Conservation (phyloP, 2,888 invertebrate genomes). For the Criorhina ranunculi region DNA sequence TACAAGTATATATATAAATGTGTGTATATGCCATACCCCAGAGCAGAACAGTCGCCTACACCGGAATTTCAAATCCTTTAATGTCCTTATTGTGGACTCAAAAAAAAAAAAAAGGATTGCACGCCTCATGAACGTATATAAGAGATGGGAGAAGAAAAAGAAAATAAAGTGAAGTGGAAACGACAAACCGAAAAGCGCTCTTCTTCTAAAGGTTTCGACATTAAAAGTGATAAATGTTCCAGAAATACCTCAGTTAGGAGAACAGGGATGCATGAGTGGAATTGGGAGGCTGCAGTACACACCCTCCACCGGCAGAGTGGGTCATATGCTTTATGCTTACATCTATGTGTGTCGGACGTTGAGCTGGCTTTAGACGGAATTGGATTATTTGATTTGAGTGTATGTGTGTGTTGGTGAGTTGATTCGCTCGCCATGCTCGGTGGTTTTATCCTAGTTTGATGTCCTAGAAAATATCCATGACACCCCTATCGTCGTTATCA, state of each 20-base stretch:
- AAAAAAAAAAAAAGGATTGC: constrained; percentile 47
- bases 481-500: constrained; percentile 49
- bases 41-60: constrained; percentile 51
- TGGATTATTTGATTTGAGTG: constrained; percentile 73
- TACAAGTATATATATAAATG: not conserved
- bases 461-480: constrained; percentile 49
- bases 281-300: constrained; percentile 17
- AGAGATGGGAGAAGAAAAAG: constrained; percentile 2
- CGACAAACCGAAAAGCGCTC: constrained; percentile 54
- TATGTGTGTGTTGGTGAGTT: constrained; percentile 27
- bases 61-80: constrained; percentile 67
- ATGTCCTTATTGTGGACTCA: constrained; percentile 61
- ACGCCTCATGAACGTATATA: constrained; percentile 52
- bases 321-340: constrained; percentile 42
- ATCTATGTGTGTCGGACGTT: constrained; percentile 29
- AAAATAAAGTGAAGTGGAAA: constrained; percentile 58
- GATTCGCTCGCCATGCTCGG: constrained; percentile 38
- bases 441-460: constrained; percentile 51
- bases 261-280: not conserved
- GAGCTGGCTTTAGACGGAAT: constrained; percentile 62
- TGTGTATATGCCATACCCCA: constrained; percentile 13
- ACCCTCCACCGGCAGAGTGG: constrained; percentile 32
- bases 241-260: constrained; percentile 52
- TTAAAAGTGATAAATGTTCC: constrained; percentile 76
- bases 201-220: constrained; percentile 72